A percentile compares a stretch with the other conserved stretches of the same genome.
phyloP scores from a whole-genome alignment of 2,113 vertebrate species.

The Eretmochelys imbricata region DNA sequence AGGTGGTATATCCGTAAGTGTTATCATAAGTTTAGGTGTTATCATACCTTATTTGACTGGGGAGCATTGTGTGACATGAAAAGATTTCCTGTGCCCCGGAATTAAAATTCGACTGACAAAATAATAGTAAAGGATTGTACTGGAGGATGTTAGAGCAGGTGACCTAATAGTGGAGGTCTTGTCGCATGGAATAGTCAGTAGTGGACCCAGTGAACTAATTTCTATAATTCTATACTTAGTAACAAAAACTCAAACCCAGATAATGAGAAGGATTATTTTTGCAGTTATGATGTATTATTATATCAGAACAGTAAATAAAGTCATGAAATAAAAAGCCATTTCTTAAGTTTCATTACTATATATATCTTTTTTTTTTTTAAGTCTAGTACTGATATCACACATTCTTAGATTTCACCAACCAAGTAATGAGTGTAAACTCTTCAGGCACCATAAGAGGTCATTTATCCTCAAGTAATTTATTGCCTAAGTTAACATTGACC shows the following conservation, averaged over 20 bases:
- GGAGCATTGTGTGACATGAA: neutral
- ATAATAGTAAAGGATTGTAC: neutral
- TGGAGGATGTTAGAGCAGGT: neutral
- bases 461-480: neutral
- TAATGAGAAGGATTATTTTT: neutral
- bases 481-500: neutral
- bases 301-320: too few species aligned
- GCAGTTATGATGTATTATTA: too few species aligned
- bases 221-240: neutral
- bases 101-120: neutral
- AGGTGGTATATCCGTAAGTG: neutral
- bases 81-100: neutral
- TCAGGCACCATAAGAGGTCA: neutral
- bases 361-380: neutral
- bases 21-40: neutral
- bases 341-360: neutral
- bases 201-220: neutral
- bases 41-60: too few species aligned
- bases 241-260: neutral
- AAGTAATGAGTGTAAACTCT: neutral
- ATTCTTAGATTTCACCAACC: neutral
- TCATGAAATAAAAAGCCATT: too few species aligned
- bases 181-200: neutral
- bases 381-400: neutral
- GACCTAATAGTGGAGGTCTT: neutral